Evolutionary conservation across 1,140 invertebrate genomes (phyloP).

Genomic region (Drosophila saltans): DNA sequence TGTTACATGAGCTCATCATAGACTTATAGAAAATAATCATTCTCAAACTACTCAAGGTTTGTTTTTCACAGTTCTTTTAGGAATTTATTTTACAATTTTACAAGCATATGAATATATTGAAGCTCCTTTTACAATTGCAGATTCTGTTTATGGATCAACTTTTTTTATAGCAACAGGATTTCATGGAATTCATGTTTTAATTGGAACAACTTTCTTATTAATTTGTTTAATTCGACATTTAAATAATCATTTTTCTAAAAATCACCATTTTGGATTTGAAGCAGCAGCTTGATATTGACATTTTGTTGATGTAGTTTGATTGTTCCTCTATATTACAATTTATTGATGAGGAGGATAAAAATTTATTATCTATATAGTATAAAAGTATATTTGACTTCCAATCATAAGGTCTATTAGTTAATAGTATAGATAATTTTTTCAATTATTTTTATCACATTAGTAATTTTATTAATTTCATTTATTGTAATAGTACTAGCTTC

Average conservation of each 20-base stretch:
- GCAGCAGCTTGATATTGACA: constrained; percentile 89
- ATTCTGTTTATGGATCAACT: constrained; percentile 87
- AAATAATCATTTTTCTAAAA: constrained; percentile 85
- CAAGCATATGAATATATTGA: constrained; percentile 84
- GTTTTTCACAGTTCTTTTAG: constrained; percentile 85
- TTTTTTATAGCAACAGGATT: constrained; percentile 90
- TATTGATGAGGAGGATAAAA: constrained; percentile 86
- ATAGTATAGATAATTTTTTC: constrained; percentile 57
- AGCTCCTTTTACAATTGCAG: constrained; percentile 86
- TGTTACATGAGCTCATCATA: constrained; percentile 85
- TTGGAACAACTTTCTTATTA: constrained; percentile 87
- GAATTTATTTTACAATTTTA: constrained; percentile 84
- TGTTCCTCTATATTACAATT: constrained; percentile 88
- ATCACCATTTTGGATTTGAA: constrained; percentile 89
- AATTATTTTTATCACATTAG: constrained; percentile 29
- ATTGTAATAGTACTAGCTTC: constrained; percentile 84
- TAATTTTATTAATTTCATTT: constrained; percentile 82
- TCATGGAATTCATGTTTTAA: constrained; percentile 89
- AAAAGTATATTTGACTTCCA: constrained; percentile 86
- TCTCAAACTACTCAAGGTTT: constrained; percentile 83
- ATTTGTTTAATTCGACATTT: constrained; percentile 84
- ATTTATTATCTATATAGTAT: constrained; percentile 87
- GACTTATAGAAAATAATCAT: constrained; percentile 84
- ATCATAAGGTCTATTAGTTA: constrained; percentile 54
- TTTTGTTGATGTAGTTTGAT: constrained; percentile 89